phyloP scores from a whole-genome alignment of 2,797 vertebrate genomes.

The Choloepus didactylus region DNA sequence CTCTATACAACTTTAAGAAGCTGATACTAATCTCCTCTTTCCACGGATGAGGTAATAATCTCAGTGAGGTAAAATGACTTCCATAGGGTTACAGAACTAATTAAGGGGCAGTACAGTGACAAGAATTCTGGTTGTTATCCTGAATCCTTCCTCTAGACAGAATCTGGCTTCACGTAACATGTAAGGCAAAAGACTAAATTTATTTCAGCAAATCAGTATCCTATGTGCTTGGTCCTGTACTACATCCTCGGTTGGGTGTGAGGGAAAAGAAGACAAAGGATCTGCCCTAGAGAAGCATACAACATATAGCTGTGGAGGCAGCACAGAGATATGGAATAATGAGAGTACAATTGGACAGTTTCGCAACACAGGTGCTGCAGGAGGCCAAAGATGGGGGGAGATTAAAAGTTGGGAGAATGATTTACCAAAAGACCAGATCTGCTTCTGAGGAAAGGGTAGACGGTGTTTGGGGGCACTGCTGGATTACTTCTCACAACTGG shows the following conservation, averaged over 20 bases:
- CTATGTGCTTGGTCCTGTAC: not conserved
- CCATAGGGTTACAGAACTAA: not conserved
- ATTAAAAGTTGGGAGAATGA: not conserved
- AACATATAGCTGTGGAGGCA: not conserved
- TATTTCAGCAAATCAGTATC: not conserved
- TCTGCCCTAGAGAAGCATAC: not conserved
- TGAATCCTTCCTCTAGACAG: not conserved
- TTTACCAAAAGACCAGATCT: not conserved
- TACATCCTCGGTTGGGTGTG: not conserved
- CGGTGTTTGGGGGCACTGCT: not conserved
- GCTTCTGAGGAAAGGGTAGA: not conserved
- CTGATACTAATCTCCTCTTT: not conserved
- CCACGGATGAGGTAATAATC: not conserved
- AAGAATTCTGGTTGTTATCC: not conserved
- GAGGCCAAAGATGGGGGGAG: not conserved
- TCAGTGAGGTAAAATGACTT: not conserved
- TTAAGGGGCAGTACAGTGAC: not conserved
- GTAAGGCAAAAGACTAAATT: conserved; percentile 29
- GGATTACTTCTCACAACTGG: not conserved
- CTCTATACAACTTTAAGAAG: not conserved
- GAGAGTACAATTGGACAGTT: not conserved
- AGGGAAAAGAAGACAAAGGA: not conserved
- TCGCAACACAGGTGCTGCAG: not conserved
- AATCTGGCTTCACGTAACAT: not conserved
- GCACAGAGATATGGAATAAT: not conserved